phyloP scores from a whole-genome alignment of 2,797 vertebrate species.

The Fratercula arctica region DNA sequence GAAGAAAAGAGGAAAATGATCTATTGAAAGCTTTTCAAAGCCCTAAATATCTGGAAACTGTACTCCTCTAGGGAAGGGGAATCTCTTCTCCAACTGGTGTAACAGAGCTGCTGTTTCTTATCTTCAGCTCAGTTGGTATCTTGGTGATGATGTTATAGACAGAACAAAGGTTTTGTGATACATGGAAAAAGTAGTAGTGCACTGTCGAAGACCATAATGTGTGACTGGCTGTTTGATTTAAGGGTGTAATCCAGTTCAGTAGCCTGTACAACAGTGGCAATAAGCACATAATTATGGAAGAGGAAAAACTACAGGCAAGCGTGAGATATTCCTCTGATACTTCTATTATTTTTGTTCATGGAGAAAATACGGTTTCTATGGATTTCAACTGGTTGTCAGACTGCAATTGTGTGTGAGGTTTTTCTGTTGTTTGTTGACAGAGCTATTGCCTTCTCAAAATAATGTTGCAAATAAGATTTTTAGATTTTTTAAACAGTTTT shows the following conservation, averaged over 20 bases:
- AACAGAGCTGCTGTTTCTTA: not conserved
- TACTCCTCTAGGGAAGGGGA: not conserved
- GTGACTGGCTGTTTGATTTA: not conserved
- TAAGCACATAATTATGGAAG: accelerated
- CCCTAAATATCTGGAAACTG: not conserved
- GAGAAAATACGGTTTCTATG: not conserved
- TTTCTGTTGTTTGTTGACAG: not conserved
- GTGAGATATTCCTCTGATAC: not conserved
- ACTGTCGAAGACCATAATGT: accelerated
- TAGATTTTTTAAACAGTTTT: accelerated
- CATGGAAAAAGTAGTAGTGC: not conserved
- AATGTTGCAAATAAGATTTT: not conserved
- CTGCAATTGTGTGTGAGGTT: accelerated
- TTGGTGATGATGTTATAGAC: too few relatives aligned
- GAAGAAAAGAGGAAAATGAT: not conserved
- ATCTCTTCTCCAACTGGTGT: accelerated
- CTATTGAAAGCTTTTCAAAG: not conserved
- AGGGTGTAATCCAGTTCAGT: not conserved
- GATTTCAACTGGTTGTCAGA: not conserved
- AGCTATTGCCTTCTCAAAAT: not conserved
- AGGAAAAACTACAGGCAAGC: accelerated
- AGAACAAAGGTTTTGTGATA: not conserved
- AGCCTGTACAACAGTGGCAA: not conserved
- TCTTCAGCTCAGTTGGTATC: not conserved
- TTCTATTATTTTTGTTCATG: accelerated